Evolutionary conservation across 2,888 invertebrate species (phyloP), one percentile per base, ranked within the genome.

Genomic region (Heliconius aoede): DNA sequence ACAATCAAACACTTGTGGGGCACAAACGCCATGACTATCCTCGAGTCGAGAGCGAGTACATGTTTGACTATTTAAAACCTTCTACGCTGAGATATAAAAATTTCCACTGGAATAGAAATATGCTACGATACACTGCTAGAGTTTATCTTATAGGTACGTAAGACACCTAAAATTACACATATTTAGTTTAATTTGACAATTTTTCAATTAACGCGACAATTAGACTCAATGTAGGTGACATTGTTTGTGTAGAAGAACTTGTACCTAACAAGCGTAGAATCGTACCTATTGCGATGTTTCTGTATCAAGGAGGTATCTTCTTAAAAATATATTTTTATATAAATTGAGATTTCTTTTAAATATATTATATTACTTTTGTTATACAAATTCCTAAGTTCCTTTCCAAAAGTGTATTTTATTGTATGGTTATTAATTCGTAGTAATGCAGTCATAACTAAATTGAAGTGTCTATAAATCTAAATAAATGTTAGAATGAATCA

Each of bases 191-290:
- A 72, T 72, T 60, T 72, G 64, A n/a, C 71, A 64, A 72, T 76
- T 72, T 72, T 65, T 58, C 71, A 72, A 72, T 76, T 76, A 32
- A 58, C 64, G 40, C 69, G 13, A 28, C 76, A 76, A 72, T 76
- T 76, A 76, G 71, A 36, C 30, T 65, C 64, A 76, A 76, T 72
- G 65, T 8, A 8, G 24, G 30, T 32, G 30, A 30, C 28, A 24
- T 68, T 60, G 74, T 30, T 67, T 36, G 55, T 36, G 32, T 36
- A 7, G 46, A 18, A n/a, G n/a, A n/a, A n/a, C n/a, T n/a, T n/a
- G n/a, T n/a, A n/a, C n/a, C n/a, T n/a, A n/a, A 46, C 46, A 18
- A 18, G 18, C 7, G 46, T 46, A 36, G 55, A 69, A 51, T 62
- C 8, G 21, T 75, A 55, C 21, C 26, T 60, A 26, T 72, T 26